These are phyloP conservation scores for Cotesia chilonis DNA, from an alignment of 1,140 invertebrate genomes.

Conservation along the genomic window DNA sequence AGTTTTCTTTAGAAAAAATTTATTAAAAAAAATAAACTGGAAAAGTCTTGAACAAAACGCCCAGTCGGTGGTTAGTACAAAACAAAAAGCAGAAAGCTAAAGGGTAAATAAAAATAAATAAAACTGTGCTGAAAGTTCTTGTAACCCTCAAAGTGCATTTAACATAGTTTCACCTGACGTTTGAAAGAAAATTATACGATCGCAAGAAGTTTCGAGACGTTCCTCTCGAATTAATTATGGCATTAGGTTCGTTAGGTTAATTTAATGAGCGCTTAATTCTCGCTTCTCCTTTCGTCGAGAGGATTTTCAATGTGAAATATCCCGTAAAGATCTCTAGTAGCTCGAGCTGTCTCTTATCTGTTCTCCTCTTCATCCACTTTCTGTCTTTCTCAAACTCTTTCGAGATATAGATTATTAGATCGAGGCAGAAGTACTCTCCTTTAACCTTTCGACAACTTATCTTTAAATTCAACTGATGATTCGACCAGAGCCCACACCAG, in stretches of 20 bases:
- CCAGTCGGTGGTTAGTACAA: no score
- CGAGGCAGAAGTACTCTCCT: slow-evolving; percentile 1
- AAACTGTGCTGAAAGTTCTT: neutral
- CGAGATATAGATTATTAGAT: no score
- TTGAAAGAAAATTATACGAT: slow-evolving; percentile 28
- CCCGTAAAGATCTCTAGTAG: slow-evolving; percentile 6
- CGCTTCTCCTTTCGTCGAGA: slow-evolving; percentile 35
- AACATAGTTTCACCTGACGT: slow-evolving; percentile 20
- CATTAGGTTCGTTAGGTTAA: slow-evolving; percentile 52
- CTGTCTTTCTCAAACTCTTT: slow-evolving; percentile 8
- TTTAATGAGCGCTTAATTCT: slow-evolving; percentile 49
- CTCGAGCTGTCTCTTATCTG: slow-evolving; percentile 15
- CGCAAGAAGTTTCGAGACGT: slow-evolving; percentile 26
- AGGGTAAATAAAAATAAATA: neutral
- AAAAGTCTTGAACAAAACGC: no score
- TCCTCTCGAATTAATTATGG: slow-evolving; percentile 50
- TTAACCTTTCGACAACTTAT: slow-evolving; percentile 5
- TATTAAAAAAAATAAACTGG: no score
- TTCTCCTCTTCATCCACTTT: slow-evolving; percentile 14
- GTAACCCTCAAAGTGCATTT: slow-evolving; percentile 15
- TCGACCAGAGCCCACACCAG: slow-evolving; percentile 18
- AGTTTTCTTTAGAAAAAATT: no score
- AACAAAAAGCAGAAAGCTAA: slow-evolving; percentile 4
- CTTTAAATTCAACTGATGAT: slow-evolving; percentile 24
- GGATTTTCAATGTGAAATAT: slow-evolving; percentile 29